A percentile compares a stretch with the other conserved stretches of the same genome.
These are phyloP conservation scores for Chionis minor DNA, from an alignment of 2,113 vertebrate species.

Conservation along the genomic window DNA sequence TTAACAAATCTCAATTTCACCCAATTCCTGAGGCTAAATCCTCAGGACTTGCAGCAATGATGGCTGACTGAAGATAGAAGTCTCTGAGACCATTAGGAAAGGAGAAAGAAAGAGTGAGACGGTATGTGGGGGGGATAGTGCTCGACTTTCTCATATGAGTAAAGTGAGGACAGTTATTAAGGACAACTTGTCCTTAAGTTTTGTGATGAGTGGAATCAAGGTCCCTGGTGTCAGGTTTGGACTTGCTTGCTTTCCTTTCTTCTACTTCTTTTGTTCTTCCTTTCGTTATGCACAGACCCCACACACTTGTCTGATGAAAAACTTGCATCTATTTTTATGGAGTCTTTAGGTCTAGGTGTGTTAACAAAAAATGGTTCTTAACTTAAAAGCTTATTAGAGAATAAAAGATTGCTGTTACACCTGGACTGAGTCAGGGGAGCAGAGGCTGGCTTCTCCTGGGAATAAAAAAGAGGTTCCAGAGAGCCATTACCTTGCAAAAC, in stretches of 20 bases:
- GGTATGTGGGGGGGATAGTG: rapidly evolving
- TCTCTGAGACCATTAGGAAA: not conserved
- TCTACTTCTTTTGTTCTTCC: not conserved
- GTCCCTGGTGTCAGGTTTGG: not conserved
- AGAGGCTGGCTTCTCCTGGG: not conserved
- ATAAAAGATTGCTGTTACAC: not conserved
- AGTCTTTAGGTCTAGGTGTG: not conserved
- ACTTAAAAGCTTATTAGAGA: not conserved
- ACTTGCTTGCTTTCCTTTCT: not conserved
- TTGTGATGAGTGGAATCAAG: not conserved
- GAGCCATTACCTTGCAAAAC: not conserved
- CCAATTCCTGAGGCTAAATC: not conserved
- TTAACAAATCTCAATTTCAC: not conserved
- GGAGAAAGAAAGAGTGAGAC: not conserved
- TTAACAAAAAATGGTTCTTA: not conserved
- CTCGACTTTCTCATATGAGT: not conserved
- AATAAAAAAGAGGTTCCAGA: not conserved
- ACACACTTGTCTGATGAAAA: not conserved
- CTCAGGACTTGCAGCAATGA: not conserved
- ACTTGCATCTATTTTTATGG: not conserved
- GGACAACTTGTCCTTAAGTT: not conserved
- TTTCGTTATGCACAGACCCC: not conserved
- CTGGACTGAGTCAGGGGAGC: not conserved
- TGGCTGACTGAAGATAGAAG: not conserved
- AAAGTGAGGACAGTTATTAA: not conserved